phyloP scores from a whole-genome alignment of 2,888 invertebrate species.

The Chromoteleia sp. region DNA sequence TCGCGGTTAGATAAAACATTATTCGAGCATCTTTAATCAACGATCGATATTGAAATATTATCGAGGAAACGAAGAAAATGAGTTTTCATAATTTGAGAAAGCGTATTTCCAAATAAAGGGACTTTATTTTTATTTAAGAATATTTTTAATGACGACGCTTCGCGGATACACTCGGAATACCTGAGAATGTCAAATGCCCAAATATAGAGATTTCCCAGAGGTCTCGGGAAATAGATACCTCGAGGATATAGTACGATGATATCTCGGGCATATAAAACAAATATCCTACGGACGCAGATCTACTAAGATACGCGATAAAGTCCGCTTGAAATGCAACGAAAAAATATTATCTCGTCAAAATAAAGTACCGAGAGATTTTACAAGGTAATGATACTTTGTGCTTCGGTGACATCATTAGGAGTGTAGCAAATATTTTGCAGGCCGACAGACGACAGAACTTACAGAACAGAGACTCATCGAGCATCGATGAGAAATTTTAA shows the following conservation, averaged over 20 bases:
- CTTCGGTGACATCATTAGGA: slow-evolving; percentile 13
- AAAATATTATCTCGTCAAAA: slow-evolving; percentile 44
- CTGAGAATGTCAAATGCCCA: slow-evolving; percentile 21
- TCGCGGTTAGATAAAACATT: too few species aligned
- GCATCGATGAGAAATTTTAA: not conserved
- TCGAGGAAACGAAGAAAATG: too few species aligned
- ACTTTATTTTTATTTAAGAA: too few species aligned
- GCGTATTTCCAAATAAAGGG: too few species aligned
- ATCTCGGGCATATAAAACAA: slow-evolving; percentile 52
- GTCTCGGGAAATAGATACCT: slow-evolving; percentile 35
- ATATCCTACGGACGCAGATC: slow-evolving; percentile 40
- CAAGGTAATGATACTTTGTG: slow-evolving; percentile 31
- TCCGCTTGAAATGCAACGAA: slow-evolving; percentile 31
- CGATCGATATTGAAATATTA: too few species aligned
- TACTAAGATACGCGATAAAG: slow-evolving; percentile 47
- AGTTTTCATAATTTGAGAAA: too few species aligned
- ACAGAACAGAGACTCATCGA: not conserved
- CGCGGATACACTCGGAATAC: not conserved
- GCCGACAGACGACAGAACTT: too few species aligned
- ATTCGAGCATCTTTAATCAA: too few species aligned
- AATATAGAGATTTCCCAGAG: slow-evolving; percentile 45
- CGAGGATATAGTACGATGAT: slow-evolving; percentile 47
- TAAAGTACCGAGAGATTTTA: slow-evolving; percentile 34
- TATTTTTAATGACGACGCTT: not conserved
- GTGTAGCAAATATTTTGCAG: not conserved